Conservation (phyloP, 2,888 invertebrate genomes). For the Chirona hameri region DNA sequence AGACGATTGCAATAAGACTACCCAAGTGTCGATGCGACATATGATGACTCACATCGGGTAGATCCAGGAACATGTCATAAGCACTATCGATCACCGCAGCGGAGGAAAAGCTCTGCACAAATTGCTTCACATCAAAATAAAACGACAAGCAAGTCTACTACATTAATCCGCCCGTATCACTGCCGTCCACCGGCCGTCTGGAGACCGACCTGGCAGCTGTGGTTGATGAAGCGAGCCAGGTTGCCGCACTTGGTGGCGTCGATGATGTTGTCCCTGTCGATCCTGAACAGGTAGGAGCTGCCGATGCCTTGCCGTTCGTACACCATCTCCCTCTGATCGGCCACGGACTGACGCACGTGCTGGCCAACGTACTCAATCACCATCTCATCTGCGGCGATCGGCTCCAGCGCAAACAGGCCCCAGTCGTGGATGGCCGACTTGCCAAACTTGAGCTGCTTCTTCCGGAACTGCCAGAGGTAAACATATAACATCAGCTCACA, state of each 20-base stretch:
- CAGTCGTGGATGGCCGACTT: conserved; percentile 98
- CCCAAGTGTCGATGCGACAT: no score
- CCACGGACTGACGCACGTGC: conserved; percentile 86
- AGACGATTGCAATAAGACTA: no score
- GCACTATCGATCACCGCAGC: not conserved
- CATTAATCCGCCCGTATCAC: not conserved
- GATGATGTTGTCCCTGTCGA: conserved; percentile 95
- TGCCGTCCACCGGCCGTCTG: not conserved
- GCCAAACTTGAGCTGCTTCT: conserved; percentile 95
- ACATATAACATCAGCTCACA: not conserved
- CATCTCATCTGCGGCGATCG: conserved; percentile 99
- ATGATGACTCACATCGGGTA: no score
- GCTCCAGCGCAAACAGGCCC: conserved; percentile 98
- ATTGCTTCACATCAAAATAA: not conserved
- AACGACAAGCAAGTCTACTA: not conserved
- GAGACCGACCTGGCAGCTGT: conserved; percentile 93
- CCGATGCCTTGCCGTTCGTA: conserved; percentile 98
- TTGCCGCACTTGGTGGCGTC: conserved; percentile 99
- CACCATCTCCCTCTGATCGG: conserved; percentile 90
- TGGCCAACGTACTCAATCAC: conserved; percentile 99
- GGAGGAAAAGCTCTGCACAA: not conserved
- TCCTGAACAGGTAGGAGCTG: conserved; percentile 95
- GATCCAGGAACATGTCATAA: no score
- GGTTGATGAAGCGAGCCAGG: conserved; percentile 96
- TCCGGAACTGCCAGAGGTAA: conserved; percentile 66